phyloP scores from a whole-genome alignment of 2,113 vertebrate species.

The Procavia capensis region DNA sequence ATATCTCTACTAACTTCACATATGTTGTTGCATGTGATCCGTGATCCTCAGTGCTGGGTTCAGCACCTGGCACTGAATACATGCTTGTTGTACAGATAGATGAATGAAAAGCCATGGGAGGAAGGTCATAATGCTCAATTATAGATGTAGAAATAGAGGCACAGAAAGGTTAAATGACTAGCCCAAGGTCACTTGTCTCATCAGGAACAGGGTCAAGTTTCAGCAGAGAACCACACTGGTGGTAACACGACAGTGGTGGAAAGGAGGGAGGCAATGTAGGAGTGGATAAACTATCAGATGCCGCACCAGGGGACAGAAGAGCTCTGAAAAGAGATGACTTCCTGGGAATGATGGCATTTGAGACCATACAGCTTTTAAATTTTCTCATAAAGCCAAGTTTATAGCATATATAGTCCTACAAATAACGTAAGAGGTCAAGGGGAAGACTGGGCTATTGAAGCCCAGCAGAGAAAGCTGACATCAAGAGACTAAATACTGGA shows the following conservation, averaged over 20 bases:
- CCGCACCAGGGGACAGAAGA: not conserved
- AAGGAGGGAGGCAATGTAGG: not conserved
- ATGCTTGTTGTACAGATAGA: not conserved
- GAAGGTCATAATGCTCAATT: constrained; percentile 46
- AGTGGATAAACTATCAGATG: not conserved
- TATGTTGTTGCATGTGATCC: not conserved
- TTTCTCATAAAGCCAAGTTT: not conserved
- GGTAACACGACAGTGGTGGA: not conserved
- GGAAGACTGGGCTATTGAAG: not conserved
- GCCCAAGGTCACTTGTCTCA: constrained; percentile 51
- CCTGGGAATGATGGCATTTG: not conserved
- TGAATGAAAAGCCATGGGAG: constrained; percentile 31
- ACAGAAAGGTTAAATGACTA: constrained; percentile 61
- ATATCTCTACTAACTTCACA: not conserved
- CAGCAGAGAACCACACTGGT: not conserved
- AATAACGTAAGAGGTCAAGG: not conserved
- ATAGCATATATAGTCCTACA: not conserved
- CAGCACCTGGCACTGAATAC: not conserved
- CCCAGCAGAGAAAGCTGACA: not conserved
- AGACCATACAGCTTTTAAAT: not conserved
- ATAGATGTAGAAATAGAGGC: constrained; percentile 47
- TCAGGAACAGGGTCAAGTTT: constrained; percentile 12
- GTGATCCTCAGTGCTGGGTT: not conserved
- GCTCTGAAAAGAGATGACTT: not conserved
- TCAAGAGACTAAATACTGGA: not conserved